Conservation (phyloP, 2,888 invertebrate genomes). For the Dendrolimus pini region DNA sequence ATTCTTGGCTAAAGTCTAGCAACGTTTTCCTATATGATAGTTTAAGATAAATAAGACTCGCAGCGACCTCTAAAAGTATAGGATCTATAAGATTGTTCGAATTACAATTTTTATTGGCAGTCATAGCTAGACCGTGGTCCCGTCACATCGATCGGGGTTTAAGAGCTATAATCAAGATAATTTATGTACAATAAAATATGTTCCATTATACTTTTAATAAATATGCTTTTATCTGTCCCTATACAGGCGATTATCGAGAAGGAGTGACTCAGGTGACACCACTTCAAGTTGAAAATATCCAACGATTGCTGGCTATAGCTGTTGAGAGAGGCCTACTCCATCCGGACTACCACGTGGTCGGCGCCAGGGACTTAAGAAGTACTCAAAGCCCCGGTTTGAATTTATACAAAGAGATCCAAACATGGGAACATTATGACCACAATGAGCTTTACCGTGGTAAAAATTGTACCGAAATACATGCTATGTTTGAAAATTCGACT, state of each 20-base stretch:
- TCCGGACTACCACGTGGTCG: constrained; percentile 39
- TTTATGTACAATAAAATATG: too few relatives aligned
- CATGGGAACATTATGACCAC: constrained; percentile 38
- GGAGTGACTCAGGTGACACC: constrained; percentile 35
- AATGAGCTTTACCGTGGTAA: constrained; percentile 24
- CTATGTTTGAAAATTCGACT: constrained; percentile 3
- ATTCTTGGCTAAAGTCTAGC: too few relatives aligned
- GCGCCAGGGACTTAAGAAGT: constrained; percentile 36
- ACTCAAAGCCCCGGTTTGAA: constrained; percentile 49
- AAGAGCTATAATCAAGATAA: too few relatives aligned
- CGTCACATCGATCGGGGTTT: not conserved
- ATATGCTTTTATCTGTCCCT: not conserved
- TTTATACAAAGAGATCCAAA: constrained; percentile 36
- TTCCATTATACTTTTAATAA: too few relatives aligned
- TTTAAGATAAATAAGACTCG: too few relatives aligned
- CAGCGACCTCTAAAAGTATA: too few relatives aligned
- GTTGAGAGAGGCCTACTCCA: constrained; percentile 37
- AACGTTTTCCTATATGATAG: too few relatives aligned
- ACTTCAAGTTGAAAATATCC: constrained; percentile 34
- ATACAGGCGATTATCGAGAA: constrained; percentile 56
- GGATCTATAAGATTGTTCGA: too few relatives aligned
- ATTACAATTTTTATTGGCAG: not conserved
- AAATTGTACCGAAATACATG: constrained; percentile 36
- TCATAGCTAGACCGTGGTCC: not conserved
- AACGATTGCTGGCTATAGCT: constrained; percentile 39